phyloP scores from a whole-genome alignment of 2,888 invertebrate species.

The Antheraea yamamai region DNA sequence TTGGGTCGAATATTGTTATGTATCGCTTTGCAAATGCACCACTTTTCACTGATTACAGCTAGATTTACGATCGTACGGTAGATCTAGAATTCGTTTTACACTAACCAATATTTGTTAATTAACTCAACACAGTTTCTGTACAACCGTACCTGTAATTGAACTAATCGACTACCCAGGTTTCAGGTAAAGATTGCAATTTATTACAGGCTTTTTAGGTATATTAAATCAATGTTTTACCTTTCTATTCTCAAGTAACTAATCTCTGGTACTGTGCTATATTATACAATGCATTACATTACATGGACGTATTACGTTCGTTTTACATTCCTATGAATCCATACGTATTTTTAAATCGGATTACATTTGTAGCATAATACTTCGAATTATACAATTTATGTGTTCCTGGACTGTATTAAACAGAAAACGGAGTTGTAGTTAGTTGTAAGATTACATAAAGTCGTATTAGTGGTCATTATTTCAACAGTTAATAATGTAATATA shows the following conservation, averaged over 20 bases:
- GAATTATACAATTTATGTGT: neutral
- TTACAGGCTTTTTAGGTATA: neutral
- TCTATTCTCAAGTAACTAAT: neutral
- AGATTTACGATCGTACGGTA: constrained; percentile 22
- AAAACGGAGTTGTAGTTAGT: neutral
- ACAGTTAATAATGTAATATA: too few relatives aligned
- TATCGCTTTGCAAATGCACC: constrained; percentile 20
- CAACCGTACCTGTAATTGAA: constrained; percentile 16
- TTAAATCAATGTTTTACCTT: neutral
- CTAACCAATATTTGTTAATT: constrained; percentile 24
- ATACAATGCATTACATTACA: neutral
- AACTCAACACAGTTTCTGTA: constrained; percentile 19
- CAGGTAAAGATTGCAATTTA: neutral
- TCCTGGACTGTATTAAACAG: neutral
- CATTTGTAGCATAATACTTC: neutral
- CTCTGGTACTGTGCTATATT: neutral
- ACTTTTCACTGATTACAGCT: constrained; percentile 22
- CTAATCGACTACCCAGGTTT: constrained; percentile 2
- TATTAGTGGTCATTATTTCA: too few relatives aligned
- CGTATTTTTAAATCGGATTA: neutral
- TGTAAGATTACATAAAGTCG: neutral
- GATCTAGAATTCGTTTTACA: constrained; percentile 22
- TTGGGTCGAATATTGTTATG: constrained; percentile 20
- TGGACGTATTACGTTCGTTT: neutral
- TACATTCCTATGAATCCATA: neutral